Evolutionary conservation across 2,113 vertebrate genomes (phyloP).

Genomic region (Aegypius monachus): DNA sequence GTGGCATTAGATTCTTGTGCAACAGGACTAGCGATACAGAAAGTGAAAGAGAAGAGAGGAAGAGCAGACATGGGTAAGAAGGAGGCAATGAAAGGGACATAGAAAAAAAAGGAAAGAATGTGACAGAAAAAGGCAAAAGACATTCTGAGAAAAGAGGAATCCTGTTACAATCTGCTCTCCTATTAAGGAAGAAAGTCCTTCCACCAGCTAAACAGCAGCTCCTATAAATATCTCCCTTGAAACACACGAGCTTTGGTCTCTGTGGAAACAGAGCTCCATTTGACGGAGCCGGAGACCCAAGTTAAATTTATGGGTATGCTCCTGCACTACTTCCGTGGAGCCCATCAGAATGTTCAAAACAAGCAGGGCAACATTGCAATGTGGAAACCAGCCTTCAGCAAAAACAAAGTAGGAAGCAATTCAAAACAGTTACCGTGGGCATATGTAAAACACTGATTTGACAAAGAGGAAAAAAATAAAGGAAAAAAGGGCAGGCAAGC

Average conservation of each 20-base stretch:
- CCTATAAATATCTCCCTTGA: constrained; percentile 57
- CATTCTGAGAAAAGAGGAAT: background rate
- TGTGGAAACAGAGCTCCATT: constrained; percentile 32
- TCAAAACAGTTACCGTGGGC: background rate
- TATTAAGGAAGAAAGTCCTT: constrained; percentile 46
- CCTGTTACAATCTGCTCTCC: background rate
- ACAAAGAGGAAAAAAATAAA: background rate
- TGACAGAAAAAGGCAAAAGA: background rate
- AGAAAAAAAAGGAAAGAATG: background rate
- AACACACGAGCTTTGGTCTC: constrained; percentile 18
- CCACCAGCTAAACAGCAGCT: constrained; percentile 6
- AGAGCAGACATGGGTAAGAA: background rate
- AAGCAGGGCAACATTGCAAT: background rate
- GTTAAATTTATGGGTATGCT: background rate
- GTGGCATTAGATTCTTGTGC: background rate
- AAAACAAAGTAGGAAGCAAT: background rate
- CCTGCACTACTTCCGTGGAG: background rate
- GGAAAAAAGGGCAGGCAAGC: background rate
- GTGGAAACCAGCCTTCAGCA: background rate
- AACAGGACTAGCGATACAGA: background rate
- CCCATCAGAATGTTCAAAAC: background rate
- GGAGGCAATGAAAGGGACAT: rapidly evolving
- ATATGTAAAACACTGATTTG: background rate
- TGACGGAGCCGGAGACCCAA: background rate
- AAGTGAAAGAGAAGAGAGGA: background rate